Base-by-base conservation (phyloP, 2,113 vertebrate species). In the Neogobius melanostomus region DNA sequence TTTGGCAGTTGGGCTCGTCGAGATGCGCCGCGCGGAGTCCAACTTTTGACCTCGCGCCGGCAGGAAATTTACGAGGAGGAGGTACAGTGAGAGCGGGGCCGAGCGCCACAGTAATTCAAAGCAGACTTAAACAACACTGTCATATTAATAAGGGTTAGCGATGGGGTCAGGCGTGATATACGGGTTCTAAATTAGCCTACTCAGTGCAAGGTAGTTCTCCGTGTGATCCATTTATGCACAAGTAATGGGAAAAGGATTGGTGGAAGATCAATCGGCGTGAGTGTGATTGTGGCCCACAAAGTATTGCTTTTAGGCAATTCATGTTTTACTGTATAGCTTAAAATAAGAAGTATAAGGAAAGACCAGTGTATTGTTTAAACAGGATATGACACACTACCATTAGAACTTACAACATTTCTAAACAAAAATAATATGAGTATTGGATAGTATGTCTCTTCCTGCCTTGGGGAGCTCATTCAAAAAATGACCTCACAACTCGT, bases 21-120 rank as follows among this genome's bases (percentile, higher is more conserved):
- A 60, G 77, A 85, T 84, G 84, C 87, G 42, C 8, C 72, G 67
- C 83, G 64, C 52, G 84, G 53, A 81, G 52, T 73, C 80, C 74
- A 86, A 83, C 86, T 84, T 21, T 44, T 88, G 87, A 87, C 85
- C 85, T 80, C 75, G 70, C 8, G 43, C 21, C 16, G 72, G 7
- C 70, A 53, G 0, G 45, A 8, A 75, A 88, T 85, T 82, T 80
- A 88, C 59, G 77, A 82, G 73, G 65, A 50, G 61, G 70, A 63
- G 2, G 52, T 54, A 66, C 70, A 72, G 71, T 49, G 56, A 10
- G 52, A 21, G 28, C 28, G 6, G 68, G 42, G 51, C 46, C 62
- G 7, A 53, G 1, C 5, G 14, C 59, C 6, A 71, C 51, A 60
- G 77, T 78, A 68, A 77, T 71, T 85, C 68, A 82, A 56, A 46